Conservation (phyloP, 92 coral and sea anemone species). For the Zoanthus gigantus region DNA sequence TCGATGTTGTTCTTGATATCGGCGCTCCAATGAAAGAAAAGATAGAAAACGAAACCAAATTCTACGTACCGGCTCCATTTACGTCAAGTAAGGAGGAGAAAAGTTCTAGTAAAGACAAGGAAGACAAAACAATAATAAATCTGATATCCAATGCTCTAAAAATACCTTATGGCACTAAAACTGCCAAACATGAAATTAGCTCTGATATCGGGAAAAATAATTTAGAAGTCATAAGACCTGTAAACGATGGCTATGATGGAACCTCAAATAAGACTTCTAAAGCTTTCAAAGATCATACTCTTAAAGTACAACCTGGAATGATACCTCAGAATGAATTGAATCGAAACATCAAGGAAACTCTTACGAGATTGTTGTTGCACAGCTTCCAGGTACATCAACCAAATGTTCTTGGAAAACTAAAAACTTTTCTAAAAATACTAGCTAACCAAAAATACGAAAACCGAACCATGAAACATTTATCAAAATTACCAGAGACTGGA, state of each 20-base stretch:
- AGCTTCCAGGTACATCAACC: neutral
- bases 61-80: neutral
- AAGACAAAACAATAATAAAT: neutral
- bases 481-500: neutral
- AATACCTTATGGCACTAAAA: neutral
- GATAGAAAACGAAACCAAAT: neutral
- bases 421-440: neutral
- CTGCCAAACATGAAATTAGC: neutral
- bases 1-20: slow-evolving; percentile 3
- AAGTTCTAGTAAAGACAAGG: neutral
- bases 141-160: neutral
- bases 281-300: neutral
- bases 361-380: neutral
- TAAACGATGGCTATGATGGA: neutral
- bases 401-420: neutral
- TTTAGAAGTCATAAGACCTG: neutral
- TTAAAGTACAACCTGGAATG: neutral
- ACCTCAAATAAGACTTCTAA: neutral
- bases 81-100: neutral
- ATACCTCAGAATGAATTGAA: neutral
- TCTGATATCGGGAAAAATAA: neutral
- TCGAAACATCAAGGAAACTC: neutral
- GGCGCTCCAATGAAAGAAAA: neutral
- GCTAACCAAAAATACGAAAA: neutral
- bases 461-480: neutral